Conservation (phyloP, 53 echinoderm and acorn worm species). For the Echinarachnius parma region DNA sequence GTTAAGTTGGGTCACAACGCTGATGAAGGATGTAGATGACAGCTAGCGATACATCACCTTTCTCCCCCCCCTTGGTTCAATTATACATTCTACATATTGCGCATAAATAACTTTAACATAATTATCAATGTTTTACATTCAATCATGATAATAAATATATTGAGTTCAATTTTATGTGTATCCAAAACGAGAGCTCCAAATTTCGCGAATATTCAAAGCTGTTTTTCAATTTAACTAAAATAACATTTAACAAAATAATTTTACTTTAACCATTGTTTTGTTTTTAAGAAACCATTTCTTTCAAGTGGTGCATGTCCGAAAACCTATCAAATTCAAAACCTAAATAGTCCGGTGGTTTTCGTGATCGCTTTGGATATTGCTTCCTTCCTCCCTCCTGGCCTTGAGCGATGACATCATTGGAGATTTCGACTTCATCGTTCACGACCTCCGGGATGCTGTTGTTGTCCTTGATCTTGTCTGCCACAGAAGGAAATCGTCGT, state of each 20-base stretch:
- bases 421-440: neutral
- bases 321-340: neutral
- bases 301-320: neutral
- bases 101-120: too few relatives aligned
- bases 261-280: neutral
- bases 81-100: too few relatives aligned
- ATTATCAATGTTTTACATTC: neutral
- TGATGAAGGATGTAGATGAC: too few relatives aligned
- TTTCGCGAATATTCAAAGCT: neutral
- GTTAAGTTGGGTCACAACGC: too few relatives aligned
- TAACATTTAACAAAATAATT: neutral
- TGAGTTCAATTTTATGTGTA: neutral
- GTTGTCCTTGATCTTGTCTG: neutral
- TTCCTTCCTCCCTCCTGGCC: neutral
- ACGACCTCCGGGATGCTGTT: neutral
- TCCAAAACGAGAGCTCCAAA: neutral
- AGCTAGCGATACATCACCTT: neutral
- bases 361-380: neutral
- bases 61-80: neutral
- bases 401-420: neutral
- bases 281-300: neutral
- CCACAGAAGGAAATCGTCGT: neutral
- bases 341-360: neutral
- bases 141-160: neutral
- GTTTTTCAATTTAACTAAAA: neutral